phyloP scores from a whole-genome alignment of 2,113 vertebrate species.

The Lynx canadensis region DNA sequence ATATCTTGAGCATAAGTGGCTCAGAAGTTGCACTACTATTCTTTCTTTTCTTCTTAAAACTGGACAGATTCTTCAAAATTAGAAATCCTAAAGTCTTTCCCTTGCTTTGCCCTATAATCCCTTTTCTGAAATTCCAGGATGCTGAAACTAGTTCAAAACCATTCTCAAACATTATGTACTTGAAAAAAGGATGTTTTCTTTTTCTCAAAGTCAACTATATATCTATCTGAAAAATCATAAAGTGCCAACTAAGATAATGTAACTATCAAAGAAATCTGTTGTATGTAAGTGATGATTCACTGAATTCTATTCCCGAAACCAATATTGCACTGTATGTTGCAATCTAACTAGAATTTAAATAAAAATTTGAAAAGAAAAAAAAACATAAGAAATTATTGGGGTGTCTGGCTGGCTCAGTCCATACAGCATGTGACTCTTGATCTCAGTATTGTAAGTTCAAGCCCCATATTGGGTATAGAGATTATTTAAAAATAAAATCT shows the following conservation, averaged over 20 bases:
- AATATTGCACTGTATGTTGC: too few relatives aligned
- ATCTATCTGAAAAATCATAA: not conserved
- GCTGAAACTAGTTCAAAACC: not conserved
- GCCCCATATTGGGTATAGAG: not conserved
- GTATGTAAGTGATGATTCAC: too few relatives aligned
- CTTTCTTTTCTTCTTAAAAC: not conserved
- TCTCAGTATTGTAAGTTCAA: not conserved
- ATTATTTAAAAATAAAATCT: not conserved
- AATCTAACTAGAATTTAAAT: too few relatives aligned
- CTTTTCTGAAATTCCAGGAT: not conserved
- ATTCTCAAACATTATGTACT: not conserved
- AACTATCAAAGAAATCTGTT: not conserved
- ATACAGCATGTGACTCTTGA: not conserved
- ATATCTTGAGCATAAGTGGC: not conserved
- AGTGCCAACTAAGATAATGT: not conserved
- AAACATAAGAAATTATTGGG: not conserved
- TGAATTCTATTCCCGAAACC: too few relatives aligned
- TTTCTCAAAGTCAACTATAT: not conserved
- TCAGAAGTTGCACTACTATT: not conserved
- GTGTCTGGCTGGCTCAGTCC: not conserved
- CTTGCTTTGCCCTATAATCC: fast-evolving
- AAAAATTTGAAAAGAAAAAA: not conserved
- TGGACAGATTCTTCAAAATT: not conserved
- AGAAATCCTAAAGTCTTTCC: not conserved
- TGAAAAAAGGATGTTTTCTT: not conserved